Conservation (phyloP, 1,140 invertebrate genomes). For the Cherax destructor region DNA sequence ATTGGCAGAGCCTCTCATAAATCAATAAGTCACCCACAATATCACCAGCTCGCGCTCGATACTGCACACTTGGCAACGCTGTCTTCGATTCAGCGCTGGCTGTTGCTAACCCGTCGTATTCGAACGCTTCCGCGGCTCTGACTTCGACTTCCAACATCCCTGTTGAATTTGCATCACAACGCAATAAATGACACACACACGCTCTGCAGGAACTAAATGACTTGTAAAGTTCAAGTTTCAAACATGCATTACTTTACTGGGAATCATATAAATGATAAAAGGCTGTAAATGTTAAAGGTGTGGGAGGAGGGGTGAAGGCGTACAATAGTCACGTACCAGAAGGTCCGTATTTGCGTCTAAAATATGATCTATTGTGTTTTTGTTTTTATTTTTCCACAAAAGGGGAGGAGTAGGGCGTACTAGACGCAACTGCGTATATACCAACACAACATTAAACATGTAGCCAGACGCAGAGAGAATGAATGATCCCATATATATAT, state of each 20-base stretch:
- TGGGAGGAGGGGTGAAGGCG: neutral
- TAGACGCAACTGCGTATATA: neutral
- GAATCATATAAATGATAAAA: neutral
- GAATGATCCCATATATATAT: neutral
- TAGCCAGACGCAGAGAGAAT: neutral
- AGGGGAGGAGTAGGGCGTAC: neutral
- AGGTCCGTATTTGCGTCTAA: constrained; percentile 8
- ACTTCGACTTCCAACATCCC: neutral
- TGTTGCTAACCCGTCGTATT: constrained; percentile 26
- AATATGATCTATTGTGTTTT: neutral
- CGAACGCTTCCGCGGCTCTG: neutral
- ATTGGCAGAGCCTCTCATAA: neutral
- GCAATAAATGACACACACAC: neutral
- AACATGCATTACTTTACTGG: neutral
- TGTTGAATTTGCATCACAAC: too few species aligned
- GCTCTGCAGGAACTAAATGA: neutral
- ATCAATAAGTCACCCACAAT: neutral
- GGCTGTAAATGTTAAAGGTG: neutral
- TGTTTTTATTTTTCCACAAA: neutral
- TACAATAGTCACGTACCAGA: constrained; percentile 1
- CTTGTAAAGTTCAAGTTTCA: neutral
- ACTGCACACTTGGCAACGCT: neutral
- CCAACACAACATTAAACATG: neutral
- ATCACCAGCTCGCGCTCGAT: neutral
- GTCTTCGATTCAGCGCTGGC: constrained; percentile 12